phyloP scores from a whole-genome alignment of 2,888 invertebrate genomes.

The Acanthoscelides obtectus region DNA sequence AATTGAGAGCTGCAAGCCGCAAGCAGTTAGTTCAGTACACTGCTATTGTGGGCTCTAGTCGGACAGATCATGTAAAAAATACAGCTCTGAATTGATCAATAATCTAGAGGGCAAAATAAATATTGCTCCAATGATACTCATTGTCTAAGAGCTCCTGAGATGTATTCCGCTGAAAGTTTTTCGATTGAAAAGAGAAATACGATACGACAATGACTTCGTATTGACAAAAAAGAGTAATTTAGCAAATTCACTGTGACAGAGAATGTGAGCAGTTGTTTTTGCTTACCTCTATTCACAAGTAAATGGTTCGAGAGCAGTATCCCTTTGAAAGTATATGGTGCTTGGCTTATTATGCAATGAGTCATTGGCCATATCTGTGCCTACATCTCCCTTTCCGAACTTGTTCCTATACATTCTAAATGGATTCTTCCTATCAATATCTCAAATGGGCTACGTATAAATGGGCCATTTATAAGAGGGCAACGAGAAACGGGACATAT shows the following conservation, averaged over 20 bases:
- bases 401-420: constrained; percentile 17
- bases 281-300: constrained; percentile 3
- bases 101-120: too few relatives aligned
- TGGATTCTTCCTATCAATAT: constrained; percentile 22
- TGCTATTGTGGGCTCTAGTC: too few relatives aligned
- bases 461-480: constrained; percentile 8
- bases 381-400: constrained; percentile 11
- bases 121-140: too few relatives aligned
- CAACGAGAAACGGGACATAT: not conserved
- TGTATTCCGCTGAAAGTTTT: not conserved
- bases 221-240: not conserved
- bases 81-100: too few relatives aligned
- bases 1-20: too few relatives aligned
- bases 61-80: too few relatives aligned
- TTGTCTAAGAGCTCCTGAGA: not conserved
- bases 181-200: not conserved
- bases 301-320: constrained; percentile 5
- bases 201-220: not conserved
- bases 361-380: constrained; percentile 6
- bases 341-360: constrained; percentile 11
- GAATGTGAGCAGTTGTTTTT: not conserved
- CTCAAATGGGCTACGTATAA: constrained; percentile 22
- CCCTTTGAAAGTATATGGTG: constrained; percentile 4
- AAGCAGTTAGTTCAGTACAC: too few relatives aligned
- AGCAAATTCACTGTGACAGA: not conserved